phyloP scores from a whole-genome alignment of 2,797 vertebrate species.

The Pitangus sulphuratus region DNA sequence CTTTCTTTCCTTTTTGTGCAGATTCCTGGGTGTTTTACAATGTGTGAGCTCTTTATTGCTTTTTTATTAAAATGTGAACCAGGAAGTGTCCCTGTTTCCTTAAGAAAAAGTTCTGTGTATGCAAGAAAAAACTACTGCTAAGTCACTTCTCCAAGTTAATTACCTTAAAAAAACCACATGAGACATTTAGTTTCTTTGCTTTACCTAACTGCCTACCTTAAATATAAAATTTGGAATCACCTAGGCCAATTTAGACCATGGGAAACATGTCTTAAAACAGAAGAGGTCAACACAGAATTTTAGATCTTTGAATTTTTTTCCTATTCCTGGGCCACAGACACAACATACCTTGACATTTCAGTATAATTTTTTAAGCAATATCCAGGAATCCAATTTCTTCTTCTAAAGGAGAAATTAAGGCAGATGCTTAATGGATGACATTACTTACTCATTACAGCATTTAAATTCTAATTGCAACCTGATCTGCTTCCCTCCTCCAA shows the following conservation, averaged over 20 bases:
- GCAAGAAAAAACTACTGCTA: background rate
- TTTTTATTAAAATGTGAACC: background rate
- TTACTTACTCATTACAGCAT: background rate
- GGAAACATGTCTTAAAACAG: background rate
- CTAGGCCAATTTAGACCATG: background rate
- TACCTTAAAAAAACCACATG: background rate
- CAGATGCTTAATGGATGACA: background rate
- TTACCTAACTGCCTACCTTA: background rate
- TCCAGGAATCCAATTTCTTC: background rate
- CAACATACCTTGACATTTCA: background rate
- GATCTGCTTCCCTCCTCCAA: background rate
- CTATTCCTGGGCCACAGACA: background rate
- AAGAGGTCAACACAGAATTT: background rate
- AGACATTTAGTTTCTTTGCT: background rate
- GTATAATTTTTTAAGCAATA: background rate
- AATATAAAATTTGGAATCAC: background rate
- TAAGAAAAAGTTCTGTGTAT: background rate
- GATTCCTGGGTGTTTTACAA: background rate
- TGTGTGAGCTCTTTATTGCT: background rate
- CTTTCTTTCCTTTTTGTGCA: background rate
- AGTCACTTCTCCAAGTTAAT: background rate
- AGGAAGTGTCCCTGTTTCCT: background rate
- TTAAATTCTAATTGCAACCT: background rate
- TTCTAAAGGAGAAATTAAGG: background rate
- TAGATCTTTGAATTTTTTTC: background rate